phyloP scores from a whole-genome alignment of 2,888 invertebrate species.

The Cataglyphis rosenhaueri region DNA sequence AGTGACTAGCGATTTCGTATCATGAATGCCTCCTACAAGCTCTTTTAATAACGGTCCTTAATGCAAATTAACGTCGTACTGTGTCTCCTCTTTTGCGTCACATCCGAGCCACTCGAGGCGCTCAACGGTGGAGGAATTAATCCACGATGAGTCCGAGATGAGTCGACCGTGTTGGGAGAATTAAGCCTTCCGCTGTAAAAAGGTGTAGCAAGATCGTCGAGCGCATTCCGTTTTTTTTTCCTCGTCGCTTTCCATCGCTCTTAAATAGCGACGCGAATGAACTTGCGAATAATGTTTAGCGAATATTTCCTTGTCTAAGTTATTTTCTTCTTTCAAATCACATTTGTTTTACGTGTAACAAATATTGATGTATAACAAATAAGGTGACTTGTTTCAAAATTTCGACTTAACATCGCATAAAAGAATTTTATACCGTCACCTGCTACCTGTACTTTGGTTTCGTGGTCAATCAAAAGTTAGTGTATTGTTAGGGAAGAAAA shows the following conservation, averaged over 20 bases:
- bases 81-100: slow-evolving; percentile 4
- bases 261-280: slow-evolving; percentile 19
- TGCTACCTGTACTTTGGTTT: not conserved
- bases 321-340: slow-evolving; percentile 7
- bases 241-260: slow-evolving; percentile 18
- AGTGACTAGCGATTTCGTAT: not conserved
- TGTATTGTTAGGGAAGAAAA: not conserved
- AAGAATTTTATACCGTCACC: slow-evolving; percentile 22
- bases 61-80: slow-evolving; percentile 6
- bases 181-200: slow-evolving; percentile 21
- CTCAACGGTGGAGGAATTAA: slow-evolving; percentile 32
- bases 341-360: slow-evolving; percentile 26
- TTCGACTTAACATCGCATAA: slow-evolving; percentile 13
- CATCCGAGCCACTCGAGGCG: slow-evolving; percentile 1
- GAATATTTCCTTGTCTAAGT: not conserved
- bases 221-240: not conserved
- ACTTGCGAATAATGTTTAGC: slow-evolving; percentile 9
- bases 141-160: slow-evolving; percentile 23
- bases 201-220: not conserved
- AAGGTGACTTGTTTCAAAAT: slow-evolving; percentile 24
- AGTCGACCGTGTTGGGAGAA: not conserved
- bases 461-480: not conserved
- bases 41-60: slow-evolving; percentile 24
- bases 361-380: slow-evolving; percentile 11
- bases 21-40: not conserved